Base-by-base conservation (phyloP, 2,113 vertebrate genomes). In the Oostethus manadensis region DNA sequence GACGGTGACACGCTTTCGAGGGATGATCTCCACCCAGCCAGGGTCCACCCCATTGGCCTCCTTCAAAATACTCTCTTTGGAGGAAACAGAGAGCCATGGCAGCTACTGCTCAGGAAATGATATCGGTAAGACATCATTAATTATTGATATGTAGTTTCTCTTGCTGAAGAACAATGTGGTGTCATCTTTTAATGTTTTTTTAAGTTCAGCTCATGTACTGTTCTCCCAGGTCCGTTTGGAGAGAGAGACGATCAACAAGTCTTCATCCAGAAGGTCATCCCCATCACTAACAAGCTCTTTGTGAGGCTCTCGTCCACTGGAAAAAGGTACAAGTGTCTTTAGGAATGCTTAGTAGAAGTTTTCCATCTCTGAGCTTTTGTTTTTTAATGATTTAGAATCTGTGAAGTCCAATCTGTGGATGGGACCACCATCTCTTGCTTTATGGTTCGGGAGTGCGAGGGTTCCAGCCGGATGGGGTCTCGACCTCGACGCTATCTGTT, bases 1-100 rank as follows among this genome's bases (percentile, higher is more conserved):
- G 94, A 95, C 93, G 0, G 94, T 97, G 83, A 95, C 94, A 0
- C 91, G 94, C 0, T 97, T 96, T 87, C 87, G 94, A 0, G 93
- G 94, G 11, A 96, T 94, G 94, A 95, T 97, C 64, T 97, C 94
- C 70, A 97, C 94, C 0, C 94, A 97, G 85, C 93, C 94, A 0
- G 94, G 94, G 1, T 95, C 94, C 43, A 97, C 93, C 0, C 94
- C 94, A 0, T 89, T 95, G 14, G 93, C 93, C 3, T 97, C 94
- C 58, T 97, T 97, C 71, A 94, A 95, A 78, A 89, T 97, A 87
- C 86, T 97, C 44, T 89, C 93, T 0, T 70, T 97, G 84, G 94
- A 97, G 15, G 93, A 93, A 0, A 64, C 88, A 0, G 93, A 95
- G 0, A 90, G 90, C 1, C 92, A 92, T 0, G 90, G 89, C 0